These are phyloP conservation scores for Malurus elegans DNA, from an alignment of 2,113 vertebrate genomes.

Conservation along the genomic window DNA sequence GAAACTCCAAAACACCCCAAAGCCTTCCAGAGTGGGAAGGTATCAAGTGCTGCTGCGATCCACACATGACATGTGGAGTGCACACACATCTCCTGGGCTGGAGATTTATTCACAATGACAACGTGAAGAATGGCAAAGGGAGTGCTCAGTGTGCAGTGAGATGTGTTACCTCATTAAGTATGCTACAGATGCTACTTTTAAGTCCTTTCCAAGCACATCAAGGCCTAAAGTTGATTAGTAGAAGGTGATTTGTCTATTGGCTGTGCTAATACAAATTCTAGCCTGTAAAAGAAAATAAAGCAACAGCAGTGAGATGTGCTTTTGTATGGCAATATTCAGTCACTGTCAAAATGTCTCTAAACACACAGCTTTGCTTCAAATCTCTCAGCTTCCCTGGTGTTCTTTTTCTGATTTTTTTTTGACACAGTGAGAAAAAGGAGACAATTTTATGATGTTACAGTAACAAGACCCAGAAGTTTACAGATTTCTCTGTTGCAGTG, in stretches of 20 bases:
- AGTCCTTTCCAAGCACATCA: conserved; percentile 20
- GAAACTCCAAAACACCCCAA: background rate
- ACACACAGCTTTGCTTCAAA: background rate
- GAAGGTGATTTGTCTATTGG: background rate
- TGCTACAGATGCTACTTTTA: conserved; percentile 4
- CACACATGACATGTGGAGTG: background rate
- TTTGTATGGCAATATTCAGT: background rate
- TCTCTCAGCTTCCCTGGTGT: background rate
- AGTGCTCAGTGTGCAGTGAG: background rate
- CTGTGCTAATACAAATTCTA: conserved; percentile 3
- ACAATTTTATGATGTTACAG: background rate
- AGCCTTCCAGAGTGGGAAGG: background rate
- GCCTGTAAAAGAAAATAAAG: background rate
- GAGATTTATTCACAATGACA: background rate
- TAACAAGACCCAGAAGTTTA: background rate
- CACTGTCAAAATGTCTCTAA: background rate
- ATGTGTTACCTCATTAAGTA: background rate
- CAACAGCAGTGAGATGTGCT: background rate
- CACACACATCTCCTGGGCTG: background rate
- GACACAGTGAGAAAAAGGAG: background rate
- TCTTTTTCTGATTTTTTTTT: background rate
- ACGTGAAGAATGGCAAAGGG: background rate
- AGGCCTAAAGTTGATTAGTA: conserved; percentile 10
- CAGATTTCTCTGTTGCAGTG: background rate
- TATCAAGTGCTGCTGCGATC: background rate